Evolutionary conservation across 2,113 vertebrate species (phyloP).

Genomic region (Tautogolabrus adspersus): DNA sequence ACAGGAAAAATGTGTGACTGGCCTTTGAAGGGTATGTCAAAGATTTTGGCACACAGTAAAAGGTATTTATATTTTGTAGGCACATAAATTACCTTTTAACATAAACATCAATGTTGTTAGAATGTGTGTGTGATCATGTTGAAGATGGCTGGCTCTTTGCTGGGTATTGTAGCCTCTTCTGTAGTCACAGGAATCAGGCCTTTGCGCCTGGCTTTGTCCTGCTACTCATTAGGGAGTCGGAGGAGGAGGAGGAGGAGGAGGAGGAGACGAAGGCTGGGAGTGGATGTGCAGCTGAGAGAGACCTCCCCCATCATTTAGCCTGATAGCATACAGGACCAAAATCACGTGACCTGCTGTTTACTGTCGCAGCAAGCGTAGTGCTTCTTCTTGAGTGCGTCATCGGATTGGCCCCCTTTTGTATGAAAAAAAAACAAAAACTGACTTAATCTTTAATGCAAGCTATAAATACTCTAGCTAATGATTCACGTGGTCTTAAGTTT

Average conservation of each 20-base stretch:
- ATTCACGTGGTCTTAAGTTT: conserved; percentile 2
- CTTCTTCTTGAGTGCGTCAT: conserved; percentile 33
- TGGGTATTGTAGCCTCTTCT: conserved; percentile 54
- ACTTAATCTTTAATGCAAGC: background rate
- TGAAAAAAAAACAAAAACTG: background rate
- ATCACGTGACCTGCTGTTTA: conserved; percentile 76
- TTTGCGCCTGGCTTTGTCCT: conserved; percentile 78
- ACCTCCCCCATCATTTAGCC: conserved; percentile 79
- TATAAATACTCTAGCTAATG: background rate
- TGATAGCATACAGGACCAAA: conserved; percentile 51
- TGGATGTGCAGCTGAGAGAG: conserved; percentile 63
- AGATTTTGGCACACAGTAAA: conserved; percentile 10
- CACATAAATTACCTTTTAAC: background rate
- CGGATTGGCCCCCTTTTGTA: conserved; percentile 25
- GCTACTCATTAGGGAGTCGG: conserved; percentile 73
- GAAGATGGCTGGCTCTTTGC: conserved; percentile 37
- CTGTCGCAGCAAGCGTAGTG: conserved; percentile 62
- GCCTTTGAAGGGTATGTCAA: conserved; percentile 28
- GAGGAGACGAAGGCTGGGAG: conserved; percentile 56
- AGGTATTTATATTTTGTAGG: conserved; percentile 1
- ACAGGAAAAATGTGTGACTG: no score
- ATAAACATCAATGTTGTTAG: background rate
- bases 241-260: conserved; percentile 35
- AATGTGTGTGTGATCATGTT: conserved; percentile 5
- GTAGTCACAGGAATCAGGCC: conserved; percentile 56